These are phyloP conservation scores for Planococcus citri DNA, from an alignment of 1,140 invertebrate species.

Conservation along the genomic window DNA sequence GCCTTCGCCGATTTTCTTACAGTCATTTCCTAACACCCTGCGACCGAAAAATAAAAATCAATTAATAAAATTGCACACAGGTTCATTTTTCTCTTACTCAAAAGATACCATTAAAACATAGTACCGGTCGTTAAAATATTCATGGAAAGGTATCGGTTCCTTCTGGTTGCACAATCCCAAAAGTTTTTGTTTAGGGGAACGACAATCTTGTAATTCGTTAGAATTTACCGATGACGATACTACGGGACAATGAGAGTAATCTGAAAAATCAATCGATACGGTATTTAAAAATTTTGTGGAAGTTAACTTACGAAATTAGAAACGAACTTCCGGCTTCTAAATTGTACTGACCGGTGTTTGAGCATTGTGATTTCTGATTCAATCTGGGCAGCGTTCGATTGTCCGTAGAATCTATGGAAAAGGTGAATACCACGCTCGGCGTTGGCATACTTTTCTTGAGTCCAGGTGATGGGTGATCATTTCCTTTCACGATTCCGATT, in stretches of 20 bases:
- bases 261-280: neutral
- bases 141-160: neutral
- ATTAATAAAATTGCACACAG: neutral
- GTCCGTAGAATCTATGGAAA: too few species aligned
- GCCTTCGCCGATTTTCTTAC: conserved; percentile 81
- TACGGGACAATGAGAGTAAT: neutral
- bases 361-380: neutral
- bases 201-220: neutral
- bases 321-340: conserved; percentile 1
- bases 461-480: too few species aligned
- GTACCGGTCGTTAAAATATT: neutral
- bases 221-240: neutral
- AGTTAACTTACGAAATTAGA: neutral
- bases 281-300: neutral
- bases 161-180: neutral
- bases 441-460: too few species aligned
- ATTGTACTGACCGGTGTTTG: neutral
- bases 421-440: too few species aligned
- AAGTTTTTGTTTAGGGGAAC: neutral
- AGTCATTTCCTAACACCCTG: conserved; percentile 35
- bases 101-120: neutral
- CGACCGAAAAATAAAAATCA: neutral
- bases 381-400: too few species aligned
- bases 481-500: too few species aligned
- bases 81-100: too few species aligned